Conservation (phyloP, 1,140 invertebrate genomes). For the Dendrolimus kikuchii region DNA sequence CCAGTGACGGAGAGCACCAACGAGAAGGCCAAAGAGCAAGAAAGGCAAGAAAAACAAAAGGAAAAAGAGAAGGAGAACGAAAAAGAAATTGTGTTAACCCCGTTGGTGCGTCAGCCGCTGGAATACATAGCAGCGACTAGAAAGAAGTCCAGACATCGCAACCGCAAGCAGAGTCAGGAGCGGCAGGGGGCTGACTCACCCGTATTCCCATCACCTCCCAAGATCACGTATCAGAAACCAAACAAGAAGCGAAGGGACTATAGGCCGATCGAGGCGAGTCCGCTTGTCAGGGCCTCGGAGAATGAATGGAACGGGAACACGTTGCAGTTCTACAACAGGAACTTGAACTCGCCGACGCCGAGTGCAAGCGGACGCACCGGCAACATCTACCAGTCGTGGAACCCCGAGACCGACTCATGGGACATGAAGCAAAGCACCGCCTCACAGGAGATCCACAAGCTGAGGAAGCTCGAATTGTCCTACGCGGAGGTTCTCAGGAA, state of each 20-base stretch:
- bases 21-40: conserved; percentile 18
- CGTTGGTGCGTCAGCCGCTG: conserved; percentile 76
- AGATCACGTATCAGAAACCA: conserved; percentile 72
- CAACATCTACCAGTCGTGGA: conserved; percentile 67
- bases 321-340: conserved; percentile 77
- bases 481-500: conserved; percentile 87
- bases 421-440: conserved; percentile 82
- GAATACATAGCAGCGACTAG: conserved; percentile 78
- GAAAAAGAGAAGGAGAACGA: conserved; percentile 53
- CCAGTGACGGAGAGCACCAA: conserved; percentile 52
- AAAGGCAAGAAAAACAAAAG: conserved; percentile 31
- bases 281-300: conserved; percentile 44
- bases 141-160: conserved; percentile 77
- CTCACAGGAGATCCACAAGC: conserved; percentile 84
- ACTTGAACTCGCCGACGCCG: conserved; percentile 69
- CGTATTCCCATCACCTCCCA: conserved; percentile 73
- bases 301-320: conserved; percentile 78
- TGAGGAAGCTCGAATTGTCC: conserved; percentile 85
- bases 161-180: conserved; percentile 73
- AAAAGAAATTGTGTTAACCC: conserved; percentile 67
- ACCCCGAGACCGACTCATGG: conserved; percentile 67
- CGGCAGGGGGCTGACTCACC: conserved; percentile 76
- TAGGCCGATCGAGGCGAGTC: conserved; percentile 66
- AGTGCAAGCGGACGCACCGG: conserved; percentile 66
- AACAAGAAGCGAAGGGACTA: conserved; percentile 74